These are phyloP conservation scores for Diglossa cyanea DNA, from an alignment of 2,797 vertebrate genomes.

Conservation along the genomic window DNA sequence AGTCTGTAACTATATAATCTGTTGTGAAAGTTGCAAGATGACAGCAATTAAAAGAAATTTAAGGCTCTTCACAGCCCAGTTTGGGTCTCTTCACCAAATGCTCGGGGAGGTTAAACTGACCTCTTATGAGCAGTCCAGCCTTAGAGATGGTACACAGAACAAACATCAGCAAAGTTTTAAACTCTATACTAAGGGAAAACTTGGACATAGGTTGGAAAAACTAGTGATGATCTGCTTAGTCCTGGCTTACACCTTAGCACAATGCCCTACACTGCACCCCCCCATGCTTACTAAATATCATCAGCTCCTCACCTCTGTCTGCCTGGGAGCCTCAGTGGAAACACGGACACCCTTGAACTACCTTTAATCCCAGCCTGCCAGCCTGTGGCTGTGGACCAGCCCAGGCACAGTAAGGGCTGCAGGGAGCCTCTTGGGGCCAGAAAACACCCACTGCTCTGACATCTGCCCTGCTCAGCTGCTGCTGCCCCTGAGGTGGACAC, in stretches of 20 bases:
- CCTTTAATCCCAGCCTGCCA: not conserved
- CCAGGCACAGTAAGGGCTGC: fast-evolving
- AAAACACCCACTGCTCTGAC: not conserved
- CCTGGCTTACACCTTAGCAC: not conserved
- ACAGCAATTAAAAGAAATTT: not conserved
- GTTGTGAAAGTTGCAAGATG: not conserved
- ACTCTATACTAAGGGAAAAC: not conserved
- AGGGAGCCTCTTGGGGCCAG: not conserved
- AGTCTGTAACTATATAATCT: not conserved
- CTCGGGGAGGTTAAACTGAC: not conserved
- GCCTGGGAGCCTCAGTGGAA: not conserved
- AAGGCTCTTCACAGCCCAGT: not conserved
- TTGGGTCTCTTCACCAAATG: not conserved
- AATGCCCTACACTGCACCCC: not conserved
- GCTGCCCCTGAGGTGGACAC: not conserved
- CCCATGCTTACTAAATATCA: not conserved
- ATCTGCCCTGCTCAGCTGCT: not conserved
- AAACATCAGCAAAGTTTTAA: not conserved
- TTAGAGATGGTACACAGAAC: not conserved
- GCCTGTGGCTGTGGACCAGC: not conserved
- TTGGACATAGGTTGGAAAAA: not conserved
- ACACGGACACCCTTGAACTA: fast-evolving
- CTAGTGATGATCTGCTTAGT: not conserved
- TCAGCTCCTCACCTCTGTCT: not conserved
- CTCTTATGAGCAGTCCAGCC: not conserved